Base-by-base conservation (phyloP, 2,797 vertebrate genomes). In the Mormyrus proboscirostris region DNA sequence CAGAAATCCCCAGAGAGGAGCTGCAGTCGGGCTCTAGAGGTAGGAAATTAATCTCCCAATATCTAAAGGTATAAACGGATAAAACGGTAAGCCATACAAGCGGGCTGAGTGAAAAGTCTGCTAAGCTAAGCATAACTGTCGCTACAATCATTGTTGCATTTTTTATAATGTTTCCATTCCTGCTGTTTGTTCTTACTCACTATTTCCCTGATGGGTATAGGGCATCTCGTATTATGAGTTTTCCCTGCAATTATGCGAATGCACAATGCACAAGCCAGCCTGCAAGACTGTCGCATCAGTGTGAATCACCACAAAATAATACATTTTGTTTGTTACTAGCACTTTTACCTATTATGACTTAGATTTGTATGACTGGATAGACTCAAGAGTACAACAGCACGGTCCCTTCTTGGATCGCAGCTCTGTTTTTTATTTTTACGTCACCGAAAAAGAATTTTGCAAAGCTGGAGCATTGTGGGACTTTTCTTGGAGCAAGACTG, bases 31-130 rank as follows among this genome's bases (percentile, higher is more conserved):
- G 85, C 29, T 86, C 51, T 41, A 59, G 53, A 86, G 33, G 50
- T 57, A 55, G 25, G 29, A 86, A 53, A 86, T 86, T 86, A 86
- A 86, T 86, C 85, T 86, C 50, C 50, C 12, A 86, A 59, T 59
- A 59, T 59, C 85, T 53, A 86, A 33, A 86, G 53, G 50, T 86
- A 57, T 19, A 57, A 86, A 86, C 33, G 2, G 50, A 86, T 86
- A 38, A 41, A 55, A 59, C 12, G 33, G 50, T 55, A 19, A 55
- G 84, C 50, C 53, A 86, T 59, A 59, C 25, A 38, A 57, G 51
- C 33, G 7, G 25, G 10, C 85, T 86, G 25, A 25, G 51, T 86
- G 51, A 44, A 55, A 86, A 8, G 7, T 59, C 51, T 86, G 85
- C 16, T 41, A 38, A 55, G 33, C 29, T 55, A 41, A 86, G 38